Evolutionary conservation across 2,888 invertebrate genomes (phyloP).

Genomic region (Spialia ferax): DNA sequence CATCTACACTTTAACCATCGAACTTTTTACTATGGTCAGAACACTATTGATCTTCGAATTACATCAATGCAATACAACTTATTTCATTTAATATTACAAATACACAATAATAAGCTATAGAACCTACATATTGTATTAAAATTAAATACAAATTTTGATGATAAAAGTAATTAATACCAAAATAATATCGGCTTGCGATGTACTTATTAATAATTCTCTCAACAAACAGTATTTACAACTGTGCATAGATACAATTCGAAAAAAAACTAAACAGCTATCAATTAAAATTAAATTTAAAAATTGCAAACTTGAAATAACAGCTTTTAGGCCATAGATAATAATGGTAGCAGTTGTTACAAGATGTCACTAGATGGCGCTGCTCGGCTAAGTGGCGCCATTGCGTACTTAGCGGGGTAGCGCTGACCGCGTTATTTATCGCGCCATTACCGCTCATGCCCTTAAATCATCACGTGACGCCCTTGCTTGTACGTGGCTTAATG

Average conservation of each 20-base stretch:
- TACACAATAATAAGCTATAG: background rate
- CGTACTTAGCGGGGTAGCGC: slow-evolving; percentile 67
- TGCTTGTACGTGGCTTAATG: slow-evolving; percentile 79
- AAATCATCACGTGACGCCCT: slow-evolving; percentile 85
- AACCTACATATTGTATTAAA: background rate
- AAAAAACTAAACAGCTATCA: no score
- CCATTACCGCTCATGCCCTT: slow-evolving; percentile 82
- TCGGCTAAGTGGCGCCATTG: slow-evolving; percentile 75
- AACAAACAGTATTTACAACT: background rate
- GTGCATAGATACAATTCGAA: background rate
- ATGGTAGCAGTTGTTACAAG: slow-evolving; percentile 49
- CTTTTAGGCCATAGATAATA: background rate
- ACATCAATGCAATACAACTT: background rate
- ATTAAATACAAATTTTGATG: no score
- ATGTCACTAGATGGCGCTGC: slow-evolving; percentile 71
- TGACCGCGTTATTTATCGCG: slow-evolving; percentile 85
- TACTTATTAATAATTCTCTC: background rate
- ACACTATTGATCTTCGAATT: background rate
- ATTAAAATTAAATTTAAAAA: background rate
- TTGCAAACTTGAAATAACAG: background rate
- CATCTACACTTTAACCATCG: slow-evolving; percentile 37
- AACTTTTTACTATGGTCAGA: slow-evolving; percentile 12
- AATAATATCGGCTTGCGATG: background rate
- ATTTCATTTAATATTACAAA: background rate
- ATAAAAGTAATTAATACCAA: no score